Evolutionary conservation across 2,888 invertebrate species (phyloP).

Genomic region (Andrena bicolor): DNA sequence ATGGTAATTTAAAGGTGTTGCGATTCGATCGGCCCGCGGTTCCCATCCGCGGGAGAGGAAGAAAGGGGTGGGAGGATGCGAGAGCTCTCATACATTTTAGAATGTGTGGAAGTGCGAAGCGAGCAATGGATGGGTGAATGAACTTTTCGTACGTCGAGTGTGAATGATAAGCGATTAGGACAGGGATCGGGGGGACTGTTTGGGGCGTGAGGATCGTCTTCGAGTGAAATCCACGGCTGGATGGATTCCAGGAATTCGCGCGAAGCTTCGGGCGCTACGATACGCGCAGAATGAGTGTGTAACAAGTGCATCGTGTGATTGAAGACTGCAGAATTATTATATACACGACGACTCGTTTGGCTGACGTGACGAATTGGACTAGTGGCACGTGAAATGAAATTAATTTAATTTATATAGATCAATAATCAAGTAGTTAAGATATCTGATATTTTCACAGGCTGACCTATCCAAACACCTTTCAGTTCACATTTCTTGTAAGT

Average conservation of each 20-base stretch:
- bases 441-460: too few relatives aligned
- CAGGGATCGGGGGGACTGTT: background rate
- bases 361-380: too few relatives aligned
- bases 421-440: too few relatives aligned
- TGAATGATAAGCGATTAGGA: conserved; percentile 9
- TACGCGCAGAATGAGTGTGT: background rate
- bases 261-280: background rate
- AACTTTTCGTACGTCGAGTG: conserved; percentile 1
- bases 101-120: background rate
- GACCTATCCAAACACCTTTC: too few relatives aligned
- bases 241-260: conserved; percentile 1
- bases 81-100: background rate
- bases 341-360: too few relatives aligned
- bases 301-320: background rate
- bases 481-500: too few relatives aligned
- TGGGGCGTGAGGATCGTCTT: background rate
- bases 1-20: too few relatives aligned
- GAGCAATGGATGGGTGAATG: background rate
- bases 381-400: too few relatives aligned
- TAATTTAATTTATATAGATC: too few relatives aligned
- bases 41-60: background rate
- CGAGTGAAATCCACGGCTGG: background rate
- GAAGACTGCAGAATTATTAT: too few relatives aligned
- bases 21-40: too few relatives aligned
- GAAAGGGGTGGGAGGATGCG: background rate